A percentile compares a stretch with the other conserved stretches of the same genome.
Conservation (phyloP, 2,888 invertebrate species). For the Zygaena filipendulae region DNA sequence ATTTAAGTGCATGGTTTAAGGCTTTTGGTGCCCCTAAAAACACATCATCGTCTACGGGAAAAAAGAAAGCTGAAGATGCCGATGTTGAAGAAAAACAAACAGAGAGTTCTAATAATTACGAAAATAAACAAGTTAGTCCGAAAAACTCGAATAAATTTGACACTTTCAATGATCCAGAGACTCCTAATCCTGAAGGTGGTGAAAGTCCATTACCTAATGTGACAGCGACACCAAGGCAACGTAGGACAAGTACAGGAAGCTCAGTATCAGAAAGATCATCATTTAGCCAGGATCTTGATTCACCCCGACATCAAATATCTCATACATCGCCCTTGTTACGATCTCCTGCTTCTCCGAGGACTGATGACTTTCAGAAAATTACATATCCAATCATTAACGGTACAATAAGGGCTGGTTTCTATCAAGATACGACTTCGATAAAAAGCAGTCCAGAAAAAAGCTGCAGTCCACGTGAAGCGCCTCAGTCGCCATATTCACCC, state of each 20-base stretch:
- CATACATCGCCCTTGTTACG: conserved; percentile 78
- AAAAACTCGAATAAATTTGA: conserved; percentile 45
- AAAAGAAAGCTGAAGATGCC: conserved; percentile 71
- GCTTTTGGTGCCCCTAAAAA: conserved; percentile 89
- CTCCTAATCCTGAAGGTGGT: conserved; percentile 50
- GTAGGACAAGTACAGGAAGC: conserved; percentile 82
- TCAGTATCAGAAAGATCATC: conserved; percentile 83
- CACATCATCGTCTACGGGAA: conserved; percentile 55
- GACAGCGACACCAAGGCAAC: conserved; percentile 59
- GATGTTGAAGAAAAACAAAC: conserved; percentile 50
- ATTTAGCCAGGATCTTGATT: conserved; percentile 81
- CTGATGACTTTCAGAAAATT: conserved; percentile 75
- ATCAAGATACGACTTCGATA: conserved; percentile 87
- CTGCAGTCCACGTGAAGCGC: conserved; percentile 81
- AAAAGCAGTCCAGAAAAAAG: conserved; percentile 88
- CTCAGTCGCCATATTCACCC: conserved; percentile 58
- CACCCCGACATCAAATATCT: conserved; percentile 78
- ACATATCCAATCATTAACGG: conserved; percentile 82
- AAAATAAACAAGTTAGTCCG: conserved; percentile 35
- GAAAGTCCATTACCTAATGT: conserved; percentile 46
- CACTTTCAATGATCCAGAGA: conserved; percentile 44
- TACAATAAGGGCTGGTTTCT: conserved; percentile 87
- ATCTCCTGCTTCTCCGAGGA: conserved; percentile 82
- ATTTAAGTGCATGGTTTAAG: conserved; percentile 92
- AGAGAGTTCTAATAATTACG: conserved; percentile 32